Evolutionary conservation across 1,140 invertebrate genomes (phyloP).

Genomic region (Drosophila seguyi): DNA sequence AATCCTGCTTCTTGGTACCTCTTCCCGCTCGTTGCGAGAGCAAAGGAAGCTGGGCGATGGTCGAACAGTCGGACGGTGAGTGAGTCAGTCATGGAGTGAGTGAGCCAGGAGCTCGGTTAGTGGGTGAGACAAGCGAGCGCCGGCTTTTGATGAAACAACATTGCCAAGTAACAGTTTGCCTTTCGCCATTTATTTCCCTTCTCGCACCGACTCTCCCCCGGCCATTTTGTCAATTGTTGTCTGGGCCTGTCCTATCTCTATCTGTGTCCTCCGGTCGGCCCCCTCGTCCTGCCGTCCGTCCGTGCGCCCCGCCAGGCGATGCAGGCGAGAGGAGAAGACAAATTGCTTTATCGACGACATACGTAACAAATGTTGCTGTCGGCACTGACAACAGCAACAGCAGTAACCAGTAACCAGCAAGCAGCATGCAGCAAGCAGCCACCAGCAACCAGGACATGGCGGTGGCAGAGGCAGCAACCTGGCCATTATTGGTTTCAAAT

Average conservation of each 20-base stretch:
- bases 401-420: slow-evolving; percentile 39
- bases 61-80: slow-evolving; percentile 3
- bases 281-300: slow-evolving; percentile 2
- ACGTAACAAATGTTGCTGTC: slow-evolving; percentile 84
- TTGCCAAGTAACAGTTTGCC: slow-evolving; percentile 79
- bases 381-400: slow-evolving; percentile 74
- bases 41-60: slow-evolving; percentile 62
- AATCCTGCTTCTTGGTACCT: slow-evolving; percentile 9
- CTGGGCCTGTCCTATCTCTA: slow-evolving; percentile 51
- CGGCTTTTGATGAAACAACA: slow-evolving; percentile 81
- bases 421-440: slow-evolving; percentile 6
- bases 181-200: slow-evolving; percentile 50
- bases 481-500: slow-evolving; percentile 82
- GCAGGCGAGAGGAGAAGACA: slow-evolving; percentile 79
- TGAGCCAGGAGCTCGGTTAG: slow-evolving; percentile 15
- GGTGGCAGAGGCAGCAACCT: slow-evolving; percentile 34
- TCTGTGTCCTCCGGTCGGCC: slow-evolving; percentile 17
- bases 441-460: slow-evolving; percentile 1
- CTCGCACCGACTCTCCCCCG: slow-evolving; percentile 38
- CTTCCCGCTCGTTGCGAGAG: slow-evolving; percentile 54
- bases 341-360: slow-evolving; percentile 84
- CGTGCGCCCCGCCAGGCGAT: slow-evolving; percentile 58
- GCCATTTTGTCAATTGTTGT: slow-evolving; percentile 77
- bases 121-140: slow-evolving; percentile 22
- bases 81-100: slow-evolving; percentile 6